A percentile compares a stretch with the other conserved stretches of the same genome.
These are phyloP conservation scores for Deroplatys truncata DNA, from an alignment of 2,888 invertebrate species.

Conservation along the genomic window DNA sequence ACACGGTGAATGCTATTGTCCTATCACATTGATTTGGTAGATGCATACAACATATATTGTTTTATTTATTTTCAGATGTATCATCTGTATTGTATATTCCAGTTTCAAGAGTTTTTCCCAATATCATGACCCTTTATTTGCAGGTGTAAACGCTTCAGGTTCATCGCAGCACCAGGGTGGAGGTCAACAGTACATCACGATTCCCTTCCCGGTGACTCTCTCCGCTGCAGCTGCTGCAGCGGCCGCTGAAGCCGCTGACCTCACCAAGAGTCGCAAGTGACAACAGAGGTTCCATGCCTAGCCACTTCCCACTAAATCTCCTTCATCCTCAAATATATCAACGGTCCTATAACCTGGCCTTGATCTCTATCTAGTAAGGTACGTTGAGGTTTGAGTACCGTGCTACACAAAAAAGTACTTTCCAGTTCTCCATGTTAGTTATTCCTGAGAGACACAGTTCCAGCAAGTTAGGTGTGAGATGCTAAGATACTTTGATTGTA, in stretches of 20 bases:
- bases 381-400: not conserved
- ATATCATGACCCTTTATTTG: not conserved
- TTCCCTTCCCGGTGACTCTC: slow-evolving; percentile 65
- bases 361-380: not conserved
- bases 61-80: no score
- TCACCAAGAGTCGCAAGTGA: slow-evolving; percentile 30
- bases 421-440: not conserved
- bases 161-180: not conserved
- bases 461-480: not conserved
- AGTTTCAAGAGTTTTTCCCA: no score
- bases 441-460: not conserved
- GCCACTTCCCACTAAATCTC: not conserved
- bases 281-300: not conserved
- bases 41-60: no score
- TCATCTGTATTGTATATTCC: no score
- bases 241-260: slow-evolving; percentile 37
- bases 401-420: not conserved
- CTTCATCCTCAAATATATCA: not conserved
- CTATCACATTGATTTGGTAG: no score
- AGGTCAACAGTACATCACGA: slow-evolving; percentile 60
- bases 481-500: no score
- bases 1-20: no score
- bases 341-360: not conserved
- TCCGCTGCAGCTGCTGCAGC: slow-evolving; percentile 47
- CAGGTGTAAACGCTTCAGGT: not conserved